phyloP scores from a whole-genome alignment of 2,888 invertebrate species.

The Fragum sueziense region DNA sequence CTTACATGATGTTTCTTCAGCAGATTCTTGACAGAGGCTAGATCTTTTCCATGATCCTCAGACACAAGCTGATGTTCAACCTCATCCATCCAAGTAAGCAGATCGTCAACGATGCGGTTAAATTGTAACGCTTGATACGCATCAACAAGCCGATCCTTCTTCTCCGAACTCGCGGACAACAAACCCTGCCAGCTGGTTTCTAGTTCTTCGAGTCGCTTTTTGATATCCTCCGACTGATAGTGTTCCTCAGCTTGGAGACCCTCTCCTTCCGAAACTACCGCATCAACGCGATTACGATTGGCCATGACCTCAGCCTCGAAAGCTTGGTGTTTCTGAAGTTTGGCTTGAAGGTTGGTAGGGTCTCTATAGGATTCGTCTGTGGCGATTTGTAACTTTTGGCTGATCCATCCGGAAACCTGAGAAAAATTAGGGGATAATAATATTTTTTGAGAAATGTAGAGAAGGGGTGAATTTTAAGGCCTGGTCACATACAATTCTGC shows the following conservation, averaged over 20 bases:
- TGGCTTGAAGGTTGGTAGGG: conserved; percentile 97
- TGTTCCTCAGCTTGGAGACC: conserved; percentile 88
- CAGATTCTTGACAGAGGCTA: conserved; percentile 92
- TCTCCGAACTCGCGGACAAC: conserved; percentile 91
- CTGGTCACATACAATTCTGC: too few species aligned
- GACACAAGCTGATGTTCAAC: conserved; percentile 89
- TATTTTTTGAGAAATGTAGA: background rate
- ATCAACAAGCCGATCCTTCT: conserved; percentile 92
- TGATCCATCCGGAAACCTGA: conserved; percentile 90
- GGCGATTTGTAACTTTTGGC: conserved; percentile 96
- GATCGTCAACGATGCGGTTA: conserved; percentile 94
- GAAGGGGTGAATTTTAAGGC: too few species aligned
- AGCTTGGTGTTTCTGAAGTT: conserved; percentile 97
- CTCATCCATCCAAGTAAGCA: conserved; percentile 96
- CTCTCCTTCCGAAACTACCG: conserved; percentile 86
- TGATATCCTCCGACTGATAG: conserved; percentile 92
- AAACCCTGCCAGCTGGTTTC: conserved; percentile 94
- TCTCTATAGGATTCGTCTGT: conserved; percentile 97
- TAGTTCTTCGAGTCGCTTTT: conserved; percentile 90
- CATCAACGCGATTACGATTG: conserved; percentile 92
- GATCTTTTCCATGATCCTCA: conserved; percentile 93
- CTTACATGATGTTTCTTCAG: conserved; percentile 84
- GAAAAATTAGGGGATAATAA: background rate
- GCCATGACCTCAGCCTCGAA: conserved; percentile 97
- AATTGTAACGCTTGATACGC: conserved; percentile 94